Base-by-base conservation (phyloP, 2,113 vertebrate species). In the Sprattus sprattus region DNA sequence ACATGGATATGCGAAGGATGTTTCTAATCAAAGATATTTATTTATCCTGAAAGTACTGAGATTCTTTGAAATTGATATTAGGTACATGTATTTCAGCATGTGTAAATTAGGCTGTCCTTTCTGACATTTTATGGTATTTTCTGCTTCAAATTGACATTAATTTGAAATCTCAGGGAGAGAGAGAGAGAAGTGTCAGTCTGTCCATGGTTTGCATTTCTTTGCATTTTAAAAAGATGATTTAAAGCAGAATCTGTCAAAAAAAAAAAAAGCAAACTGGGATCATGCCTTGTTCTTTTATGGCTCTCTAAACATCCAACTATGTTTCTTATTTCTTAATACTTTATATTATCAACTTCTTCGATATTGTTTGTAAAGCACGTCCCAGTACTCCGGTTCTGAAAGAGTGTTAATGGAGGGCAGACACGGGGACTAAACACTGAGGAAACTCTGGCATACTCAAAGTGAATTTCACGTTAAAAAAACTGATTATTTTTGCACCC, bases 1-100 rank as follows among this genome's bases (percentile, higher is more conserved):
- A 78, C 32, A 78, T 16, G 28, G 32, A 78, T 39, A 78, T 15
- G 44, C 71, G 44, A 32, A 78, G 28, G 71, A 16, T 64, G 20
- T 25, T 78, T 15, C 28, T 78, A 15, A 39, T 39, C 39, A 78
- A 78, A 32, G 15, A 78, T 78, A 78, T 78, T 39, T 78, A 44
- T 39, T 39, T 78, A 39, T 78, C 71, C 71, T 78, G 71, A 78
- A 78, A 78, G 64, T 39, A 15, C 71, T 78, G 28, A 11, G 11
- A 32, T 78, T 22, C 25, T 78, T 11, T 78, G 71, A 78, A 78
- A 78, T 78, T 28, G 71, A 78, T 78, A 44, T 78, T 78, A 78
- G 25, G 71, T 4, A 78, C 28, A 78, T 78, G 16, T 78, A 11
- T 78, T 78, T 78, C 28, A 78, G 71, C 10, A 13, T 16, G 64